A percentile compares a stretch with the other conserved stretches of the same genome.
phyloP scores from a whole-genome alignment of 2,113 vertebrate species.

The Harpagus bidentatus region DNA sequence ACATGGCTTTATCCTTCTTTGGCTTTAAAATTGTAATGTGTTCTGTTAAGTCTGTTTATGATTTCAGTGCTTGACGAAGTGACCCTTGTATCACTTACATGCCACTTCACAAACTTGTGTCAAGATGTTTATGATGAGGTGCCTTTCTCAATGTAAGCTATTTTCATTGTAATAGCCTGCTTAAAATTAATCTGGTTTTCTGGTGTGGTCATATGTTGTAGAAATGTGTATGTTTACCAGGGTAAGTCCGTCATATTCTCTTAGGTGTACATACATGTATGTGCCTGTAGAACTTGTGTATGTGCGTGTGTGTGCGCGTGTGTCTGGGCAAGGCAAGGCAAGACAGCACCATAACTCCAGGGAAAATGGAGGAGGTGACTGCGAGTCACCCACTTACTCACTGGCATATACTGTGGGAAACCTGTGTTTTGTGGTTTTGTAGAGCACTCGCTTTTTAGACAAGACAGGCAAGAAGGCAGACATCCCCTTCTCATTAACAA shows the following conservation, averaged over 20 bases:
- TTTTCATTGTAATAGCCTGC: not conserved
- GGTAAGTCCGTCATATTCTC: not conserved
- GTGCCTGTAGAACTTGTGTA: not conserved
- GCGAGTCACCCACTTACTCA: slow-evolving; percentile 41
- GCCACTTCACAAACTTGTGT: not conserved
- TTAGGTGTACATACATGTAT: not conserved
- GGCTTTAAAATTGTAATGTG: not conserved
- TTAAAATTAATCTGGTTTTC: not conserved
- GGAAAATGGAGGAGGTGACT: slow-evolving; percentile 18
- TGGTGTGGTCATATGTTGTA: not conserved
- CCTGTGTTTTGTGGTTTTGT: slow-evolving; percentile 20
- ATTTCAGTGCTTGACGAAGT: not conserved
- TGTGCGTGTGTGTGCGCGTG: not conserved
- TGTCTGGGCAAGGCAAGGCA: slow-evolving; percentile 21
- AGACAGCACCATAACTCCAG: not conserved
- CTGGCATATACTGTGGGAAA: slow-evolving; percentile 22
- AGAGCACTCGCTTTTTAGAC: not conserved
- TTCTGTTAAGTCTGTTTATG: not conserved
- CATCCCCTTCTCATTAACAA: not conserved
- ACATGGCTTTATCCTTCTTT: not conserved
- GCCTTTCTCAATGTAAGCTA: not conserved
- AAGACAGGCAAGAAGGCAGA: not conserved
- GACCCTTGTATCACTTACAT: not conserved
- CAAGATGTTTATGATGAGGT: not conserved
- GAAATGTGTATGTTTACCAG: not conserved